Evolutionary conservation across 1,140 invertebrate genomes (phyloP).

Genomic region (Sycophila sp.): DNA sequence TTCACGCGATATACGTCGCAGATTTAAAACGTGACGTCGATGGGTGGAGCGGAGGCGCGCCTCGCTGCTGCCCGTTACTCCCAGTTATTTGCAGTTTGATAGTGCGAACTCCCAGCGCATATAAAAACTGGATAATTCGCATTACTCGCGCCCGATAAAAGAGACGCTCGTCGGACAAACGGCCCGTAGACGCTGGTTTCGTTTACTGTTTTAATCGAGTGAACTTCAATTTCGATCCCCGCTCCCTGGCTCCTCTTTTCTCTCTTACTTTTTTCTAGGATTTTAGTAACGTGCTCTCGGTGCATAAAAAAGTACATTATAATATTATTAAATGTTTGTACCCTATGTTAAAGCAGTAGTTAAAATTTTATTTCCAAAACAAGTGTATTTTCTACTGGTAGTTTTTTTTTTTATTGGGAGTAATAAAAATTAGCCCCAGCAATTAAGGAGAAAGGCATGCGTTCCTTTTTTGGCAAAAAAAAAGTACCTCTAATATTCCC

Average conservation of each 20-base stretch:
- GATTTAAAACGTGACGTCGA: conserved; percentile 22
- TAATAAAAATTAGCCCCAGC: no score
- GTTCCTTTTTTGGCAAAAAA: no score
- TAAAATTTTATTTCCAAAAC: no score
- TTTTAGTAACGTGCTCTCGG: no score
- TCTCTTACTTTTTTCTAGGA: neutral
- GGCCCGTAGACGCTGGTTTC: conserved; percentile 13
- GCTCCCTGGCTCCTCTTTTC: neutral
- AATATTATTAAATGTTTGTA: no score
- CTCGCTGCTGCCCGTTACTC: neutral
- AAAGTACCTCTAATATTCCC: no score
- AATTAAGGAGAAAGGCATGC: no score
- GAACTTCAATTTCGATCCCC: neutral
- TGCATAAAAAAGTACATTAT: no score
- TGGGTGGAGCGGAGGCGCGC: neutral
- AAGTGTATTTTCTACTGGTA: no score
- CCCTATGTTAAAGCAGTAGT: no score
- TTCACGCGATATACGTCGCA: neutral
- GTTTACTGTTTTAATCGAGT: conserved; percentile 28
- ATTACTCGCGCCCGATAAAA: conserved; percentile 38
- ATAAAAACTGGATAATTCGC: conserved; percentile 24
- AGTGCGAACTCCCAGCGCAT: neutral
- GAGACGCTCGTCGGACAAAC: conserved; percentile 3
- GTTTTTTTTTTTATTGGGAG: no score
- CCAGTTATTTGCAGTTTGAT: neutral